Conservation (phyloP, 2,113 vertebrate species). For the Rissa tridactyla region DNA sequence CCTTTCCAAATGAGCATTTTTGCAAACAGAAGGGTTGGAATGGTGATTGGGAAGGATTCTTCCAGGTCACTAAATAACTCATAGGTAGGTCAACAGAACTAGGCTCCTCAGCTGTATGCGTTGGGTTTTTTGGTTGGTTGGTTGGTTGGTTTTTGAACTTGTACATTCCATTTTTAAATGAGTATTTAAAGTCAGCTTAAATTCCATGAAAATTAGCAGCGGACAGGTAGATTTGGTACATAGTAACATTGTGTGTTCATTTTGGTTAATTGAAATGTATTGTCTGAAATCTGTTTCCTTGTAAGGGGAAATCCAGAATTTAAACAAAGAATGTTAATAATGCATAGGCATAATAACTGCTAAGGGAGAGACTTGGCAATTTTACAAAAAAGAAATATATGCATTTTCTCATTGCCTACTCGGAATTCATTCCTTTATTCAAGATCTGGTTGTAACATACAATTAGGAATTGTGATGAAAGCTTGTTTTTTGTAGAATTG, state of each 20-base stretch:
- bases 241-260: neutral
- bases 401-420: neutral
- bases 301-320: neutral
- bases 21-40: neutral
- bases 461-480: neutral
- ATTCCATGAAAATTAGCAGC: neutral
- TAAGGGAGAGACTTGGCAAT: neutral
- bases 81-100: neutral
- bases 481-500: neutral
- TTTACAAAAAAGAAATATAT: neutral
- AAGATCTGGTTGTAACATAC: neutral
- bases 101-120: neutral
- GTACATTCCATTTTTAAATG: neutral
- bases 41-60: neutral
- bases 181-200: neutral
- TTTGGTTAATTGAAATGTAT: neutral
- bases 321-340: slow-evolving; percentile 29
- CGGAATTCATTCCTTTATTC: neutral
- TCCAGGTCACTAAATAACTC: neutral
- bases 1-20: neutral
- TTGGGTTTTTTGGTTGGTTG: neutral
- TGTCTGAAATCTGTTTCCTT: neutral
- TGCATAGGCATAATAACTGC: neutral
- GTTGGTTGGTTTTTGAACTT: neutral
- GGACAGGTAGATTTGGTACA: neutral